A percentile compares a stretch with the other conserved stretches of the same genome.
These are phyloP conservation scores for Lordiphosa clarofinis DNA, from an alignment of 1,140 invertebrate genomes.

Conservation along the genomic window DNA sequence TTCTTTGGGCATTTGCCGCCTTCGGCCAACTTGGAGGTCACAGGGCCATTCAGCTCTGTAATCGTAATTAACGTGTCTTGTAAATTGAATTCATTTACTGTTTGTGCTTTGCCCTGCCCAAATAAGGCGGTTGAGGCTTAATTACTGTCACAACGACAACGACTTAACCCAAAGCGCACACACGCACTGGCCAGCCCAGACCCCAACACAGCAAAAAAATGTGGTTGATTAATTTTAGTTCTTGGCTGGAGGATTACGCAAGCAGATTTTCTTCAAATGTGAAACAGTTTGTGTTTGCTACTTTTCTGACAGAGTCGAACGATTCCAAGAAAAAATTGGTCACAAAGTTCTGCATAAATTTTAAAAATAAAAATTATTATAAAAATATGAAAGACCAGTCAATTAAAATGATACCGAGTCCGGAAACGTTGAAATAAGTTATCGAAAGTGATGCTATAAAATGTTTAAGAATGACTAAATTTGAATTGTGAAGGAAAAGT, in stretches of 20 bases:
- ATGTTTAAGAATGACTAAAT: too few species aligned
- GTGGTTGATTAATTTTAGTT: constrained; percentile 54
- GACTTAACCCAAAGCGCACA: constrained; percentile 21
- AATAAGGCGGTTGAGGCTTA: constrained; percentile 37
- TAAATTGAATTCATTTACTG: constrained; percentile 42
- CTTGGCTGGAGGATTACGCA: constrained; percentile 33
- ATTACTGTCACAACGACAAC: constrained; percentile 45
- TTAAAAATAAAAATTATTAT: too few species aligned
- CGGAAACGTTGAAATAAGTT: too few species aligned
- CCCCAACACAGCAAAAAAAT: constrained; percentile 11
- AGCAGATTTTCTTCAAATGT: constrained; percentile 18
- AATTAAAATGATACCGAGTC: too few species aligned
- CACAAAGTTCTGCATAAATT: too few species aligned
- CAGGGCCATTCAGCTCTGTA: constrained; percentile 32
- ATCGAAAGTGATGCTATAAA: too few species aligned
- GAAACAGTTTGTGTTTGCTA: too few species aligned
- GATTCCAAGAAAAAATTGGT: background rate
- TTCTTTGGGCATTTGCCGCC: constrained; percentile 42
- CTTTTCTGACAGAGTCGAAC: background rate
- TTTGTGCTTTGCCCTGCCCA: constrained; percentile 14
- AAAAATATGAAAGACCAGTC: too few species aligned
- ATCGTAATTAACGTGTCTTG: constrained; percentile 60
- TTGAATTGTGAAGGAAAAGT: too few species aligned
- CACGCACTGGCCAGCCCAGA: constrained; percentile 14
- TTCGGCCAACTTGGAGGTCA: constrained; percentile 34